A percentile compares a stretch with the other conserved stretches of the same genome.
Evolutionary conservation across 2,888 invertebrate genomes (phyloP).

Genomic region (Hybos culiciformis): DNA sequence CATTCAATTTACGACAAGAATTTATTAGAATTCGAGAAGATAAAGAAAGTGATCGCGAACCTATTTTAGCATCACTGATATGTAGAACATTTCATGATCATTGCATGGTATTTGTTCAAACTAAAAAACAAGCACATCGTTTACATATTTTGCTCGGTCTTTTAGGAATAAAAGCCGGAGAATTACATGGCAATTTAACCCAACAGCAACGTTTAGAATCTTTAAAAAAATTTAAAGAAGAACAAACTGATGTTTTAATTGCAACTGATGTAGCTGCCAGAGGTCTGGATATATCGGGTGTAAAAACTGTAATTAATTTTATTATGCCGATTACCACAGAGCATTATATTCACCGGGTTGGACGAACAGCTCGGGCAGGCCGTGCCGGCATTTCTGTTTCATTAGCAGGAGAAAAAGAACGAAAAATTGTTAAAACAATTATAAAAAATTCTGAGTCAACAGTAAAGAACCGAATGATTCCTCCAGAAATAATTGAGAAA

Average conservation of each 20-base stretch:
- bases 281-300: conserved; percentile 89
- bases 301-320: conserved; percentile 94
- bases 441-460: conserved; percentile 73
- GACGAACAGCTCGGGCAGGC: conserved; percentile 92
- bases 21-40: conserved; percentile 86
- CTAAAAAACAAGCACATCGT: conserved; percentile 89
- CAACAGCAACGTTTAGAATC: conserved; percentile 90
- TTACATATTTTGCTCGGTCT: conserved; percentile 84
- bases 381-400: conserved; percentile 88
- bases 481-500: conserved; percentile 78
- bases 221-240: conserved; percentile 74
- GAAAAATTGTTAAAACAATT: conserved; percentile 81
- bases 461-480: conserved; percentile 76
- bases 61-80: conserved; percentile 68
- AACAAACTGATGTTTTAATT: conserved; percentile 71
- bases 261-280: conserved; percentile 90
- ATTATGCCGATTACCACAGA: conserved; percentile 88
- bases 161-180: conserved; percentile 71
- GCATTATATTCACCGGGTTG: conserved; percentile 92
- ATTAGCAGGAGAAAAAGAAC: conserved; percentile 84
- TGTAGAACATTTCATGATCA: conserved; percentile 83
- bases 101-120: conserved; percentile 91
- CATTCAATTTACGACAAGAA: conserved; percentile 89
- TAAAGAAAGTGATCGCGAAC: conserved; percentile 82
- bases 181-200: conserved; percentile 91